Evolutionary conservation across 2,113 vertebrate genomes (phyloP).

Genomic region (Sterna hirundo): DNA sequence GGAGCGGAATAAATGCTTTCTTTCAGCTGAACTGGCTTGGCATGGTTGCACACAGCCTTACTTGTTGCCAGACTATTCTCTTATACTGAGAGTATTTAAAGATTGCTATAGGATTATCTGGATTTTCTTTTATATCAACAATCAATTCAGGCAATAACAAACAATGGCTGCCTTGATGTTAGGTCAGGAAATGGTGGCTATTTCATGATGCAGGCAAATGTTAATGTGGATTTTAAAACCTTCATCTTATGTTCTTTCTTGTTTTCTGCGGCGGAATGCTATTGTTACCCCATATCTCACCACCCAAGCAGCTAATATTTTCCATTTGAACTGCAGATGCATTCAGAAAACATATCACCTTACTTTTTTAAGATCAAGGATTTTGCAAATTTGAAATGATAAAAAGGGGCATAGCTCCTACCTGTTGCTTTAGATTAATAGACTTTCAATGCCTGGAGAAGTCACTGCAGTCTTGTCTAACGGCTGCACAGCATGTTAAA

Average conservation of each 20-base stretch:
- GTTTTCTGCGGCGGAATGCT: not conserved
- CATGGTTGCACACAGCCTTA: not conserved
- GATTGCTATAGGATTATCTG: not conserved
- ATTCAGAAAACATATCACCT: not conserved
- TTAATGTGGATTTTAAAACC: not conserved
- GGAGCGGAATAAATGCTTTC: not conserved
- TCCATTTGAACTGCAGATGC: not conserved
- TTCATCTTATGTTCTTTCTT: not conserved
- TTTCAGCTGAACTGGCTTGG: not conserved
- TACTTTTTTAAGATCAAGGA: not conserved
- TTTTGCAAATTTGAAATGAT: not conserved
- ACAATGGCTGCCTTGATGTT: not conserved
- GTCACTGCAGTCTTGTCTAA: not conserved
- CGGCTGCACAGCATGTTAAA: not conserved
- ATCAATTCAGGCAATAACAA: not conserved
- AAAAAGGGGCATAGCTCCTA: not conserved
- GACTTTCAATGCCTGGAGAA: not conserved
- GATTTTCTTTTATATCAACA: not conserved
- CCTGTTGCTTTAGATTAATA: not conserved
- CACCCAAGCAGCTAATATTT: not conserved
- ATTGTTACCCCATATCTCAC: not conserved
- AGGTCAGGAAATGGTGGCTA: not conserved
- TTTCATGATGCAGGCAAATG: not conserved
- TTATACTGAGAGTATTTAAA: not conserved
- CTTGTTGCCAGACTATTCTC: not conserved